Percentiles rank a stretch among this genome's conserved stretches.
phyloP scores from a whole-genome alignment of 2,113 vertebrate species.

The Albula glossodonta region DNA sequence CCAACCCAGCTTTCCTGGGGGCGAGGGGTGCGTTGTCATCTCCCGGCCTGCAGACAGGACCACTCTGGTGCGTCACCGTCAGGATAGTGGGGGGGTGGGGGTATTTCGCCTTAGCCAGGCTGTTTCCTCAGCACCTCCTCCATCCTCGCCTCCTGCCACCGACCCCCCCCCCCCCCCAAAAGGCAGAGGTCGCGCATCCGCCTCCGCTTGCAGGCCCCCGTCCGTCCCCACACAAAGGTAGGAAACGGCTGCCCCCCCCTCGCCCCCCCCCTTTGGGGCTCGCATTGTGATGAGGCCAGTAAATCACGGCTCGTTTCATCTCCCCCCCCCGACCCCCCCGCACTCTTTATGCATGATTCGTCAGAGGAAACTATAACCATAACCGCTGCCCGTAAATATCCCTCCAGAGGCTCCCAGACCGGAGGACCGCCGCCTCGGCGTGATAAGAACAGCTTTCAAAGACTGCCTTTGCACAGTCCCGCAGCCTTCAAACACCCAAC shows the following conservation, averaged over 20 bases:
- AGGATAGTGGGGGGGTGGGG: too few species aligned
- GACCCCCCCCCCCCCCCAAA: conserved; percentile 56
- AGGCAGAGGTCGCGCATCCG: conserved; percentile 78
- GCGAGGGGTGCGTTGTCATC: too few species aligned
- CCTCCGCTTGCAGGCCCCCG: conserved; percentile 70
- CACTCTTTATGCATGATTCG: conserved; percentile 72
- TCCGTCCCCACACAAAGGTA: conserved; percentile 88
- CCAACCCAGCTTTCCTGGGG: too few species aligned
- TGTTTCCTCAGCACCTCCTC: conserved; percentile 72
- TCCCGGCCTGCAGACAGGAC: too few species aligned
- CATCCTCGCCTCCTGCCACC: not conserved
- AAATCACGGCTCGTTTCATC: conserved; percentile 83
- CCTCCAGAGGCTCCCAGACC: not conserved
- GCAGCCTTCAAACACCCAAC: not conserved
- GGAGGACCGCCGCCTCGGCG: not conserved
- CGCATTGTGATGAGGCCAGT: conserved; percentile 75
- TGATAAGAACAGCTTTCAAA: conserved; percentile 9
- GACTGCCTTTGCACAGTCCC: not conserved
- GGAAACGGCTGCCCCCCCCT: conserved; percentile 81
- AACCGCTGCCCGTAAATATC: conserved; percentile 59
- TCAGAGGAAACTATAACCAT: conserved; percentile 78
- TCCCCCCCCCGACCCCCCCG: conserved; percentile 41
- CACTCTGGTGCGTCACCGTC: too few species aligned
- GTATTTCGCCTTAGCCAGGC: conserved; percentile 62
- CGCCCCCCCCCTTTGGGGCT: conserved; percentile 47